phyloP scores from a whole-genome alignment of 2,113 vertebrate species.

The Clarias magur region DNA sequence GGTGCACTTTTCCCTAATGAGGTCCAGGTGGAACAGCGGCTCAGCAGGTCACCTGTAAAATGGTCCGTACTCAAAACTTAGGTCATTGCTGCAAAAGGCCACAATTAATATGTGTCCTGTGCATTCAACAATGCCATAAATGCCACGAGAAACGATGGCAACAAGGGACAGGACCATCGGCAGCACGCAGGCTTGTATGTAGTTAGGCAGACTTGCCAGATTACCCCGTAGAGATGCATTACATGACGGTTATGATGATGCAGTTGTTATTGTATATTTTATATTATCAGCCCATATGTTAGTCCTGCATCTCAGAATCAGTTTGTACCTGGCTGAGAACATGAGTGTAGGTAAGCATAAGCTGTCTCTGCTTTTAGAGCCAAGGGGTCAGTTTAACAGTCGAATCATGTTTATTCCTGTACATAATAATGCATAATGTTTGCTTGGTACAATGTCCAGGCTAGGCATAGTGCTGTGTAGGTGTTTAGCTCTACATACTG shows the following conservation, averaged over 20 bases:
- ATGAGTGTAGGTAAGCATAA: background rate
- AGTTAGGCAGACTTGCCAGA: background rate
- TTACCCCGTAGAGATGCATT: background rate
- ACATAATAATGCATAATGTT: slow-evolving; percentile 11
- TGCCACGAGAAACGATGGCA: background rate
- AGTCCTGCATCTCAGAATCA: background rate
- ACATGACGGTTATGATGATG: background rate
- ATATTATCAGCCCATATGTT: background rate
- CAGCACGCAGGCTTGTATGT: background rate
- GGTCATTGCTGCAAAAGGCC: slow-evolving; percentile 16
- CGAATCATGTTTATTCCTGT: slow-evolving; percentile 2
- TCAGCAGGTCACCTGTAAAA: slow-evolving; percentile 23
- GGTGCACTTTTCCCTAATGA: slow-evolving; percentile 31
- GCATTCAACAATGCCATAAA: background rate
- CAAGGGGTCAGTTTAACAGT: background rate
- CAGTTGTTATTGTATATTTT: background rate
- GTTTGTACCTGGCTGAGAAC: background rate
- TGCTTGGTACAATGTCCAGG: slow-evolving; percentile 11
- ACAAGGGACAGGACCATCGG: background rate
- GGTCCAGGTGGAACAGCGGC: slow-evolving; percentile 18
- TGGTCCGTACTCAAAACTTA: background rate
- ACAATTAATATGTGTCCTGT: background rate
- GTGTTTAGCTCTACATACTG: background rate
- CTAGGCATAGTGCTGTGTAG: background rate
- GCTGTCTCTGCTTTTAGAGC: slow-evolving; percentile 4